Conservation (phyloP, 2,888 invertebrate genomes). For the Sarcophaga caerulescens region DNA sequence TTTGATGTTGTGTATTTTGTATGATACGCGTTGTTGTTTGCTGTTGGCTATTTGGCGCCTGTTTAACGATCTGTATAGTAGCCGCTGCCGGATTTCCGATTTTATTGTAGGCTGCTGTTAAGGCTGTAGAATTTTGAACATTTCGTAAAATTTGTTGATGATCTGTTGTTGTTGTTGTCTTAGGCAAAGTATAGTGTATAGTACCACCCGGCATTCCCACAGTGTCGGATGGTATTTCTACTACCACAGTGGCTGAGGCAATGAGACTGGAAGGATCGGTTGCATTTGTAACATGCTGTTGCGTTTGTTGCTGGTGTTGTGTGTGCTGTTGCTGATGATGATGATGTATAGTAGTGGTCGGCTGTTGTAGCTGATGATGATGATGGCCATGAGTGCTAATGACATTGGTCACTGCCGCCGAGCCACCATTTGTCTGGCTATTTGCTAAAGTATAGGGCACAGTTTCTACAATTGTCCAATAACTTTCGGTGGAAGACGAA, state of each 20-base stretch:
- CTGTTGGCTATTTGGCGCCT: conserved; percentile 39
- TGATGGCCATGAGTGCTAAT: conserved; percentile 56
- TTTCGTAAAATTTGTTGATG: conserved; percentile 65
- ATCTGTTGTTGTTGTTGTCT: conserved; percentile 62
- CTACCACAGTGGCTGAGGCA: conserved; percentile 78
- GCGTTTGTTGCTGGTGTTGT: conserved; percentile 41
- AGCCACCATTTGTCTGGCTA: conserved; percentile 60
- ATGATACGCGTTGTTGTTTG: conserved; percentile 62
- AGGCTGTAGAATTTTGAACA: conserved; percentile 57
- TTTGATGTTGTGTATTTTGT: conserved; percentile 24
- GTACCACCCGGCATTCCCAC: conserved; percentile 77
- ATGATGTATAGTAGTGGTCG: conserved; percentile 64
- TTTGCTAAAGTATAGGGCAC: conserved; percentile 78
- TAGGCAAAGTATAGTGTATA: conserved; percentile 79
- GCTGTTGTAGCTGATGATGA: conserved; percentile 62
- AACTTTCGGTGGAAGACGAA: conserved; percentile 75
- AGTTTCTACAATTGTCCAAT: conserved; percentile 80
- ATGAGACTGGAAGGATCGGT: conserved; percentile 71
- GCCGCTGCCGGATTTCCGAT: conserved; percentile 67
- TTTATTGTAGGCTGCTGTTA: conserved; percentile 61
- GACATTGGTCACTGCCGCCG: conserved; percentile 64
- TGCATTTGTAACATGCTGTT: conserved; percentile 62
- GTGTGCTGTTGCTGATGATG: conserved; percentile 54
- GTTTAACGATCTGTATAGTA: conserved; percentile 79
- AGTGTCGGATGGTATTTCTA: conserved; percentile 78